Base-by-base conservation (phyloP, 2,888 invertebrate genomes). In the Caenorhabditis japonica region DNA sequence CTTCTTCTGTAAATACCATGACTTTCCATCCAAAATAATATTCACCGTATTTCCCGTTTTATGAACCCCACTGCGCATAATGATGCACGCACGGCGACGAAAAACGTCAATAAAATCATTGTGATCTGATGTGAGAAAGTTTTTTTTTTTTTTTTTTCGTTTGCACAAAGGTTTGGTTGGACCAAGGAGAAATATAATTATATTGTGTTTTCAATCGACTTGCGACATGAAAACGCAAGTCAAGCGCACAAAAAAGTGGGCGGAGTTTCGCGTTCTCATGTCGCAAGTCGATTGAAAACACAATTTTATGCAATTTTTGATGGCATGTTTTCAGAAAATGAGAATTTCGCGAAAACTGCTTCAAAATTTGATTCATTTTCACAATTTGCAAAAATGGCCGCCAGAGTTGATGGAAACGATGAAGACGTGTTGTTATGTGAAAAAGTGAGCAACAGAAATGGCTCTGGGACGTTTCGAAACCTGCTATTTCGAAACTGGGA, bases 311-410 rank as follows among this genome's bases (percentile, higher is more conserved):
- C n/a, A n/a, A n/a, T n/a, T n/a, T n/a, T n/a, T n/a, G n/a, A n/a
- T n/a, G n/a, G 12, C 30, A 1, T 17, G 33, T 56, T 38, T 3
- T 36, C 23, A 36, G 39, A 49, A 39, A 17, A 75, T 64, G 52
- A 70, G 36, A 64, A 51, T 47, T 5, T 49, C 49, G 8, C 7
- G 13, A 30, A 23, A 19, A 33, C 23, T 7, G 1, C 30, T 69
- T 4, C 44, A 49, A n/a, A 36, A 56, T 12, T 61, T 84, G 4
- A 44, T 83, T 1, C 53, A 73, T 34, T 75, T 84, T 39, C 83
- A 84, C 52, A 84, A 84, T 52, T 10, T 51, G 38, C 34, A 53
- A 21, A 77, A 78, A 55, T 84, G 84, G 84, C 79, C 83, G 2
- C 15, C 39, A 8, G 64, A 73, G 19, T 36, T 84, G 53, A 38